A percentile compares a stretch with the other conserved stretches of the same genome.
These are phyloP conservation scores for Dryocosmus kuriphilus DNA, from an alignment of 2,888 invertebrate species.

Conservation along the genomic window DNA sequence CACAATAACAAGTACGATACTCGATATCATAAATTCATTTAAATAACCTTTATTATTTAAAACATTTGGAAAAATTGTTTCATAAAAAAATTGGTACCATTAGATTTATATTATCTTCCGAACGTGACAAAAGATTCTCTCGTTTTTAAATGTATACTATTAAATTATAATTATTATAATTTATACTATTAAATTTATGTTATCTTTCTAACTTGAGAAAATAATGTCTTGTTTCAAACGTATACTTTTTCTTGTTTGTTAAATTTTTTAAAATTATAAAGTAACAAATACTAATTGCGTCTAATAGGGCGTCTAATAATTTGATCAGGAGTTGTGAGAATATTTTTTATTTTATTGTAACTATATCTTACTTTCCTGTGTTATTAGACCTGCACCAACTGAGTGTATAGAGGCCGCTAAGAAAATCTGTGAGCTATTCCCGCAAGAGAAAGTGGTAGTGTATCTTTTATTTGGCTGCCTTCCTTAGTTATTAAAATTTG, in stretches of 20 bases:
- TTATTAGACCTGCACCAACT: background rate
- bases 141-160: background rate
- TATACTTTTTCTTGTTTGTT: too few species aligned
- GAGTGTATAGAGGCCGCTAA: conserved; percentile 27
- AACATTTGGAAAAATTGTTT: too few species aligned
- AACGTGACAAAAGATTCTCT: too few species aligned
- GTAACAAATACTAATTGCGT: too few species aligned
- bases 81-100: too few species aligned
- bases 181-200: background rate
- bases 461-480: background rate
- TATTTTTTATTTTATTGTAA: background rate
- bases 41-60: too few species aligned
- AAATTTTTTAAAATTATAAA: too few species aligned
- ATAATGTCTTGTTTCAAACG: too few species aligned
- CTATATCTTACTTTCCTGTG: background rate
- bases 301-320: too few species aligned
- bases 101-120: too few species aligned
- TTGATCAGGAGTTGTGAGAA: too few species aligned
- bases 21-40: background rate
- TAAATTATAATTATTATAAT: background rate
- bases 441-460: conserved; percentile 10
- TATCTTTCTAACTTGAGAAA: background rate
- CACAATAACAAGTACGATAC: background rate
- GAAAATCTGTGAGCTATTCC: conserved; percentile 2
- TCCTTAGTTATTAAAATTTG: too few species aligned